Base-by-base conservation (phyloP, 2,888 invertebrate species). In the Villa cingulata region DNA sequence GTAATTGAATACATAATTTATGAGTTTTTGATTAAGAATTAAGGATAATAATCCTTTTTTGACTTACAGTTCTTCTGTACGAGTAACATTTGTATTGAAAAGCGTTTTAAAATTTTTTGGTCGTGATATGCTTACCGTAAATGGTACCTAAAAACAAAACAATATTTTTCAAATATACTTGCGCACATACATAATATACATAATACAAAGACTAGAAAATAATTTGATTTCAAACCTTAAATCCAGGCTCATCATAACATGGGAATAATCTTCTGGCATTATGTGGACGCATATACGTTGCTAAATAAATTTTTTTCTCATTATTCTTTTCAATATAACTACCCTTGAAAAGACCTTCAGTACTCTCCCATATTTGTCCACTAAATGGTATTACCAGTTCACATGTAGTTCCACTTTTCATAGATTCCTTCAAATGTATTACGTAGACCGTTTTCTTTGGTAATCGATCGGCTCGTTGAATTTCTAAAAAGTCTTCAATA, bases 191-290 rank as follows among this genome's bases (percentile, higher is more conserved):
- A n/a, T n/a, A n/a, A n/a, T n/a, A n/a, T 34, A 34, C 12, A 15
- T 15, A 34, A 4, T 7, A 9, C n/a, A 4, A 7, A 10, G 12
- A 9, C 34, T 34, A 9, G 34, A 7, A 7, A 34, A 14, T 34
- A 9, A 4, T 9, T 34, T 4, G 7, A 34, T 9, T 7, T 1
- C 75, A 78, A 1, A 81, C 80, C 68, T 86, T 88, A 59, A 78
- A 81, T 0, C 74, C 76, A 0, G 86, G 85, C 58, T 86, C 84
- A 60, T 87, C 86, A 62, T 86, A 85, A 58, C 87, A 87, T 0
- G 87, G 87, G 61, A 88, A 87, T 55, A 86, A 72, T 18, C 75
- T 73, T n/a, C 83, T 72, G 0, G 86, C 86, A 59, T 83, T 76
- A 62, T 82, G 81, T 0, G 83, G 81, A 37, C 83, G 72, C 51